phyloP scores from a whole-genome alignment of 2,113 vertebrate genomes.

The Columbina picui region DNA sequence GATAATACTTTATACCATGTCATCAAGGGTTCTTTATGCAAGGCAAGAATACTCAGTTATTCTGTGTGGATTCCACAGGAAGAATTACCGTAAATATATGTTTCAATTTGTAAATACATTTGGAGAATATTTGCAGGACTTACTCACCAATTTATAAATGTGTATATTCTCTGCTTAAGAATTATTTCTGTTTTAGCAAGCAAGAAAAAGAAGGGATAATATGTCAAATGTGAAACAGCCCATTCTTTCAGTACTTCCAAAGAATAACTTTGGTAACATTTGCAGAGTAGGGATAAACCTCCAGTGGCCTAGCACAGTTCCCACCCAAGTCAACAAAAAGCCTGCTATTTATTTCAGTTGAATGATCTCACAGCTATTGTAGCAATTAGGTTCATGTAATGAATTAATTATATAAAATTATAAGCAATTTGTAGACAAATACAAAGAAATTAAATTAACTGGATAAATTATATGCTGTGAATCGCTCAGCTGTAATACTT shows the following conservation, averaged over 20 bases:
- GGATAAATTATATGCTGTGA: conserved; percentile 14
- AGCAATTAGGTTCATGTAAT: conserved; percentile 21
- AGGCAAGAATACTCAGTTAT: background rate
- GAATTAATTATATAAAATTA: conserved; percentile 35
- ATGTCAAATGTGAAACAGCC: background rate
- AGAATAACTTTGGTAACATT: background rate
- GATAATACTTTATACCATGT: background rate
- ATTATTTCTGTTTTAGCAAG: background rate
- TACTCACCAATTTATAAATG: background rate
- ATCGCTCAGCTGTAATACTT: background rate
- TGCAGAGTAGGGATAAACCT: background rate
- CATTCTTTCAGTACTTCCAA: background rate
- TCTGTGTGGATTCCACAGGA: background rate
- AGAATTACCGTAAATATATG: background rate
- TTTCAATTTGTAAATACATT: background rate
- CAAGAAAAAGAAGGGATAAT: background rate
- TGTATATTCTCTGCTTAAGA: background rate
- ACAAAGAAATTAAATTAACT: conserved; percentile 40
- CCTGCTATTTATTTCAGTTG: background rate
- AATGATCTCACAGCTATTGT: background rate
- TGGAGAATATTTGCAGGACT: background rate
- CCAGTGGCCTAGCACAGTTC: background rate
- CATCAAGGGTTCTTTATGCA: background rate
- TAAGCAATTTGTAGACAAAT: conserved; percentile 17
- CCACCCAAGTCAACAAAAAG: background rate